A percentile compares a stretch with the other conserved stretches of the same genome.
Conservation (phyloP, 2,888 invertebrate genomes). For the Phasia obesa region DNA sequence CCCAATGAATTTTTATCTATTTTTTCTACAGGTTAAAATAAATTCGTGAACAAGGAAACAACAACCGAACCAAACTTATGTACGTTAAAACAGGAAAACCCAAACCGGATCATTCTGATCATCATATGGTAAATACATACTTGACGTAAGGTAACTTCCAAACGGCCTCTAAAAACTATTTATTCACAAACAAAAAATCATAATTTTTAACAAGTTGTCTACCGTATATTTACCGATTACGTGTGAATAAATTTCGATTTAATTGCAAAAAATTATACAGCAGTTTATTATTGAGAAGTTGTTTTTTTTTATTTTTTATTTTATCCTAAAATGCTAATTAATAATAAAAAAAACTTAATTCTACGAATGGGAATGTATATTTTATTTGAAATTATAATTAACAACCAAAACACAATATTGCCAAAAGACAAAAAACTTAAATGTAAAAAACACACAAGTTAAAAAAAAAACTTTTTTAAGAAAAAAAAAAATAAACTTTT, state of each 20-base stretch:
- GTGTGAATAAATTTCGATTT: constrained; percentile 30
- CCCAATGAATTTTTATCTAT: too few relatives aligned
- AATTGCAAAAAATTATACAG: constrained; percentile 3
- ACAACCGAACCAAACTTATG: too few relatives aligned
- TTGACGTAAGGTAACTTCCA: neutral
- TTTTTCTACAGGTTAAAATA: too few relatives aligned
- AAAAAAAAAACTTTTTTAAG: constrained; percentile 2
- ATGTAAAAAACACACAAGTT: constrained; percentile 31
- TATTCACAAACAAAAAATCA: neutral
- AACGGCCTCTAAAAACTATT: neutral
- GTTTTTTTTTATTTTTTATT: neutral
- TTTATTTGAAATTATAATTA: constrained; percentile 45
- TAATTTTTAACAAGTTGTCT: constrained; percentile 1
- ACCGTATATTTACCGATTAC: constrained; percentile 24
- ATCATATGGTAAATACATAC: neutral
- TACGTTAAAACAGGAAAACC: neutral
- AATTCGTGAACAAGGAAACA: too few relatives aligned
- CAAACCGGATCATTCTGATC: constrained; percentile 3
- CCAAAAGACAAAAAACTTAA: constrained; percentile 20
- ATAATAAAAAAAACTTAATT: neutral
- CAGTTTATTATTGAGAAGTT: neutral
- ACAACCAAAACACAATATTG: constrained; percentile 14
- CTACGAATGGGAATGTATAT: neutral
- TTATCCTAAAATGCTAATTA: constrained; percentile 25
- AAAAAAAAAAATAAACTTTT: neutral